These are phyloP conservation scores for Microcebus griseorufus DNA, from an alignment of 2,113 vertebrate species.

Conservation along the genomic window DNA sequence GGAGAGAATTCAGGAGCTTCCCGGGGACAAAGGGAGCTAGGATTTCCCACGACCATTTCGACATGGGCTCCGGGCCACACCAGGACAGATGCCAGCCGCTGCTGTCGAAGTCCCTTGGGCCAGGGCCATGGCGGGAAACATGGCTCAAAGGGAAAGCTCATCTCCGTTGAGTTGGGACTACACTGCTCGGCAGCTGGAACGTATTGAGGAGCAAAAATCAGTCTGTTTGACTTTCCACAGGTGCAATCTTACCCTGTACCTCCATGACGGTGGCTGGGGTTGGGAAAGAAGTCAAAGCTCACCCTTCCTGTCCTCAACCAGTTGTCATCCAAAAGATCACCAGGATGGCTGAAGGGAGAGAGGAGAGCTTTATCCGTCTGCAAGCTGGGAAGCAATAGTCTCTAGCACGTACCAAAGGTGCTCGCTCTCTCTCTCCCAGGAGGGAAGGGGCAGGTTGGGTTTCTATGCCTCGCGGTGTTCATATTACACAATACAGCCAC, in stretches of 20 bases:
- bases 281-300: background rate
- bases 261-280: background rate
- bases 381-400: too few species aligned
- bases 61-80: background rate
- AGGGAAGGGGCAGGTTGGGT: too few species aligned
- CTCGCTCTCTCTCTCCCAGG: too few species aligned
- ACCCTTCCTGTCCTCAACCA: too few species aligned
- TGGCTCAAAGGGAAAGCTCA: background rate
- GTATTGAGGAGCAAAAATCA: background rate
- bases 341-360: too few species aligned
- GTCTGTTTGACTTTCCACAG: background rate
- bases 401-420: too few species aligned
- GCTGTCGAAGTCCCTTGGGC: background rate
- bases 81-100: rapidly evolving
- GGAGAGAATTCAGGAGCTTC: background rate
- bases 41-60: background rate
- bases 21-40: background rate
- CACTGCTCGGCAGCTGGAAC: background rate
- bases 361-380: too few species aligned
- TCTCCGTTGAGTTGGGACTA: background rate
- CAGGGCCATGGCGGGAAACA: background rate
- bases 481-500: too few species aligned
- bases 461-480: too few species aligned
- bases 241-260: background rate
- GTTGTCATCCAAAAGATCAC: too few species aligned